phyloP scores from a whole-genome alignment of 1,140 invertebrate genomes.

The Cyphomyrmex costatus region DNA sequence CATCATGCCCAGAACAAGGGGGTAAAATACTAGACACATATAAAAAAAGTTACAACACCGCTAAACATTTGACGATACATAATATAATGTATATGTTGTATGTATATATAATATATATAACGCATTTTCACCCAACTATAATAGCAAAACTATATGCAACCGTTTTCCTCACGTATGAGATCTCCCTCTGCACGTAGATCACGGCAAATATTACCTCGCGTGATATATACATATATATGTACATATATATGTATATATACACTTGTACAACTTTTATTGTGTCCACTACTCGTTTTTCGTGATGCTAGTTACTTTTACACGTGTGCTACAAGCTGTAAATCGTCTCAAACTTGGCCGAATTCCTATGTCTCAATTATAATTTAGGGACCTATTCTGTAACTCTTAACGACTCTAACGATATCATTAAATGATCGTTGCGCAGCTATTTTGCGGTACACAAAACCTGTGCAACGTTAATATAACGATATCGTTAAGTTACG shows the following conservation, averaged over 20 bases:
- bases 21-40: constrained; percentile 84
- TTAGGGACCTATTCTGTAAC: too few relatives aligned
- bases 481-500: too few relatives aligned
- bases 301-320: constrained; percentile 54
- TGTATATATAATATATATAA: constrained; percentile 75
- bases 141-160: constrained; percentile 78
- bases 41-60: constrained; percentile 84
- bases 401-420: too few relatives aligned
- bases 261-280: constrained; percentile 47
- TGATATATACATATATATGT: neutral
- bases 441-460: too few relatives aligned
- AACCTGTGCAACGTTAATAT: too few relatives aligned
- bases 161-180: constrained; percentile 57
- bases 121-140: constrained; percentile 80
- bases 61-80: constrained; percentile 83
- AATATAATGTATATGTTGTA: constrained; percentile 70
- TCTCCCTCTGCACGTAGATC: constrained; percentile 12
- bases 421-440: too few relatives aligned
- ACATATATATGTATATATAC: neutral
- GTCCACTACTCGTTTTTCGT: constrained; percentile 40
- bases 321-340: constrained; percentile 60
- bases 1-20: constrained; percentile 86
- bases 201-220: neutral
- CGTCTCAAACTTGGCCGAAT: constrained; percentile 47
- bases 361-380: constrained; percentile 48